A percentile compares a stretch with the other conserved stretches of the same genome.
Evolutionary conservation across 2,113 vertebrate species (phyloP).

Genomic region (Stomatorhinus ivindoensis): DNA sequence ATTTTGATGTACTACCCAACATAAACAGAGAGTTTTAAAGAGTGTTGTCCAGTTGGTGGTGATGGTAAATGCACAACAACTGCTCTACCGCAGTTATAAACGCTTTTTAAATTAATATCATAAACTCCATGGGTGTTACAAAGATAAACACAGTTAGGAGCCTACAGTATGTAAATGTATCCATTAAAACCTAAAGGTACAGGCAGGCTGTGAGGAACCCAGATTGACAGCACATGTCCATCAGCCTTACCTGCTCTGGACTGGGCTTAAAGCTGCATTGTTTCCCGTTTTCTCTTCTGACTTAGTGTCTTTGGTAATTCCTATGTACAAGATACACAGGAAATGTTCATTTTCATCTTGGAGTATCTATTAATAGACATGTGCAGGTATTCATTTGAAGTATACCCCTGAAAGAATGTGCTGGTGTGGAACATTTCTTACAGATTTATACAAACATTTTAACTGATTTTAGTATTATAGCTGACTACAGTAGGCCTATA

Average conservation of each 20-base stretch:
- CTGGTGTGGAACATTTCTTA: background rate
- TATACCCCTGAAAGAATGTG: background rate
- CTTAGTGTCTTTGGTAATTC: background rate
- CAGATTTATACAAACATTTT: background rate
- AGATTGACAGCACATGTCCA: background rate
- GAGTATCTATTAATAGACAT: background rate
- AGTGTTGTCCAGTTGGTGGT: background rate
- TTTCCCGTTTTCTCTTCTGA: background rate
- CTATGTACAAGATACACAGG: background rate
- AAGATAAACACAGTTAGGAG: too few species aligned
- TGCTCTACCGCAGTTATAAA: background rate
- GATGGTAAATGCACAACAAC: background rate
- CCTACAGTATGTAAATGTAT: background rate
- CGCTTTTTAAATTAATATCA: background rate
- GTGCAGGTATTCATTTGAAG: background rate
- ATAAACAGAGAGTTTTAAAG: background rate
- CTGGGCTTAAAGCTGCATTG: background rate
- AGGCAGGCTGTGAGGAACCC: background rate
- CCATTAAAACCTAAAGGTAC: background rate
- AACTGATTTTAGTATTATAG: background rate
- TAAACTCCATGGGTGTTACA: too few species aligned
- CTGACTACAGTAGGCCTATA: background rate
- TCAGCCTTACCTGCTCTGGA: background rate
- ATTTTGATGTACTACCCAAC: background rate
- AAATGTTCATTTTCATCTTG: background rate